Evolutionary conservation across 2,113 vertebrate species (phyloP), one percentile per base, ranked within the genome.

Genomic region (Otus sunia): DNA sequence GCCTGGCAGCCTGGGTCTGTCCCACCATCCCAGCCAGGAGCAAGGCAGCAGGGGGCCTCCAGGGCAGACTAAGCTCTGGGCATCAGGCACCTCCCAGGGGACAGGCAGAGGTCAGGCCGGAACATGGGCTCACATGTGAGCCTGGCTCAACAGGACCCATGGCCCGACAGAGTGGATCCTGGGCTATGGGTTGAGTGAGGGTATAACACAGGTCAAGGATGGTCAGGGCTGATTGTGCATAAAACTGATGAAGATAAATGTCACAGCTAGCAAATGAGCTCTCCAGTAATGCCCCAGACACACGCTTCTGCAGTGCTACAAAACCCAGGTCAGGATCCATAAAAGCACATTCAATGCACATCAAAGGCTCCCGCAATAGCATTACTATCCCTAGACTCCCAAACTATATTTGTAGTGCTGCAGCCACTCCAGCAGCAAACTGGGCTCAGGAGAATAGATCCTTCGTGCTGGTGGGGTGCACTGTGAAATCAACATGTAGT

Each of bases 401-500:
- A 76, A 88, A 72, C 17, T n/a, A 23, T 11, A 27, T 82, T 37
- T 66, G 50, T 36, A 43, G 12, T 37, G 63, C 37, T 76, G 72
- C 56, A 80, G 45, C 64, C 55, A 63, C 30, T 77, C 36, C 75
- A 80, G 15, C 36, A 76, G 49, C 68, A 92, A 81, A 93, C 72
- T 55, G 27, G 59, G 52, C 63, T 95, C 92, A 18, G 52, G 77
- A 91, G 84, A 94, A 23, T 12, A 4, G 13, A 66, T 88, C 72
- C 73, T 63, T 94, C 41, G 1, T 72, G 58, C 81, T 72, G 81
- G 45, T 3, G 32, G 23, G 55, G 25, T 47, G 11, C 7, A 39
- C 74, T 92, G 71, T 52, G 30, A 97, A 97, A 96, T 97, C 97
- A 97, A 55, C 76, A 69, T 41, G 83, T 66, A 4, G 0, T 3